Base-by-base conservation (phyloP, 1,140 invertebrate genomes). In the Aleiodes sp. region DNA sequence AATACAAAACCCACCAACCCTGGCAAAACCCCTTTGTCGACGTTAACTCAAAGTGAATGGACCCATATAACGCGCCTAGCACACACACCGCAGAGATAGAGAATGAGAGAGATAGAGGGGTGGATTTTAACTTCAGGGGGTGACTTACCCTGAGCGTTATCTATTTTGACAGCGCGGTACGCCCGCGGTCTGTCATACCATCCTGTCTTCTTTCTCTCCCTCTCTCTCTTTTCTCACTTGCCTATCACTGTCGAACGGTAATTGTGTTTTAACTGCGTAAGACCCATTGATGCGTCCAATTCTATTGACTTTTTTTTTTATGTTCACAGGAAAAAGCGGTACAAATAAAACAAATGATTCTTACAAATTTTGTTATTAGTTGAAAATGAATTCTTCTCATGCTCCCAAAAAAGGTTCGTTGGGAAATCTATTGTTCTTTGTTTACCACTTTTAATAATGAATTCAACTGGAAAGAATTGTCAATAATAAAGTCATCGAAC, bases 91-190 rank as follows among this genome's bases (percentile, higher is more conserved):
- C 64, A 66, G 72, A 71, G 68, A n/a, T n/a, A n/a, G n/a, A n/a
- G n/a, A n/a, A n/a, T n/a, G n/a, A n/a, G n/a, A n/a, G n/a, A n/a
- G n/a, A n/a, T n/a, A 64, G 74, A 79, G 72, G 81, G 77, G 78
- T 79, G 78, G 76, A 76, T 86, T 84, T 86, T 84, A 86, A 85
- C 83, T 84, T 82, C 72, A 78, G 76, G 52, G 76, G 76, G 80
- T 82, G 80, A 85, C 82, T 83, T 84, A 84, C 77, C 79, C 78
- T 71, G 78, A 80, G 75, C 84, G 82, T 85, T 85, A 86, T 86
- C 84, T 86, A 86, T 85, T 85, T 86, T 85, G 84, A 86, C 84
- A 85, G 82, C 79, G 80, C 76, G 82, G 80, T 82, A 76, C 79
- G 79, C 74, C 77, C 37, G 72, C 68, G 73, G 62, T 57, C 41